These are phyloP conservation scores for Aporrectodea caliginosa DNA, from an alignment of 1,140 invertebrate genomes.

Conservation along the genomic window DNA sequence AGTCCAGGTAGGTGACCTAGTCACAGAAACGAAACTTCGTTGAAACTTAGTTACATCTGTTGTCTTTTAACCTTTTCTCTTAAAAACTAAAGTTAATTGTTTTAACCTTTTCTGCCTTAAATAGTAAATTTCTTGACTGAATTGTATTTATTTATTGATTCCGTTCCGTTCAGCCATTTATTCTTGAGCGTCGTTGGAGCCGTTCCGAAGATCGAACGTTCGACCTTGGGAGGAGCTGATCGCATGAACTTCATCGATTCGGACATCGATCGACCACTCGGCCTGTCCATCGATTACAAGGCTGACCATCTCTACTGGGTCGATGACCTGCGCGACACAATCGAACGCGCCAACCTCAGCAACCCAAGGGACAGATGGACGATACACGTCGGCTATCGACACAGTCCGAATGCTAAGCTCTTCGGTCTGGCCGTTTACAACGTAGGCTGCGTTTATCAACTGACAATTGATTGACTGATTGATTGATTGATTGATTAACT, in stretches of 20 bases:
- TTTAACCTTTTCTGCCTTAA: too few relatives aligned
- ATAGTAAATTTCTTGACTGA: too few relatives aligned
- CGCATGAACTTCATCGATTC: background rate
- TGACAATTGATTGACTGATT: too few relatives aligned
- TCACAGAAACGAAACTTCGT: too few relatives aligned
- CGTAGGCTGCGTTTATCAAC: slow-evolving; percentile 5
- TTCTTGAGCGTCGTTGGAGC: slow-evolving; percentile 25
- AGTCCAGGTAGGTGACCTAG: too few relatives aligned
- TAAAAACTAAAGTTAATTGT: too few relatives aligned
- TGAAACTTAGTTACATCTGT: too few relatives aligned
- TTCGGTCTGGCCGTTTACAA: slow-evolving; percentile 17
- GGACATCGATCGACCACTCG: slow-evolving; percentile 7
- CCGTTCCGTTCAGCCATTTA: slow-evolving; percentile 16
- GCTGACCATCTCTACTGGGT: slow-evolving; percentile 26
- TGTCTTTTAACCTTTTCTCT: background rate
- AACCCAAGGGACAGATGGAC: background rate
- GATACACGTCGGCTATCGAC: background rate
- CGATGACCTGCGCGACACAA: slow-evolving; percentile 20
- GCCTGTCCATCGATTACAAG: slow-evolving; percentile 24
- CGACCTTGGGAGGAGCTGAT: slow-evolving; percentile 19
- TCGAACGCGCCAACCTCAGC: slow-evolving; percentile 8
- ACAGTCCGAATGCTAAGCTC: background rate
- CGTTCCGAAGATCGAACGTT: slow-evolving; percentile 23
- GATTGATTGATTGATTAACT: too few relatives aligned
- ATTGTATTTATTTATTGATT: background rate